These are phyloP conservation scores for Diaperis boleti DNA, from an alignment of 2,888 invertebrate genomes.

Conservation along the genomic window DNA sequence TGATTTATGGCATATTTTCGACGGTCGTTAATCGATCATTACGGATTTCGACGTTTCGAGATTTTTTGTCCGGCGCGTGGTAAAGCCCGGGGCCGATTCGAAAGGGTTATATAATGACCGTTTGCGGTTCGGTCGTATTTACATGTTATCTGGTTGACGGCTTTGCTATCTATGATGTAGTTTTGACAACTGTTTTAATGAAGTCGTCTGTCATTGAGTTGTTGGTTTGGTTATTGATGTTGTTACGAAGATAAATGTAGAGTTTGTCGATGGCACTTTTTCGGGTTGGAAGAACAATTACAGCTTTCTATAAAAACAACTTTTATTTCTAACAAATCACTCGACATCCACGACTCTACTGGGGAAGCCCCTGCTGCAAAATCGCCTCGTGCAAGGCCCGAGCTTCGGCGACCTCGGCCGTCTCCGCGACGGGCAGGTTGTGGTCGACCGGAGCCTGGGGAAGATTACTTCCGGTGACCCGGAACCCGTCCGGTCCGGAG, in stretches of 20 bases:
- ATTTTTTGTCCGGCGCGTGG: not conserved
- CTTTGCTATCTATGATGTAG: too few relatives aligned
- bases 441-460: constrained; percentile 46
- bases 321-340: not conserved
- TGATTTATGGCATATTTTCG: constrained; percentile 28
- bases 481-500: constrained; percentile 48
- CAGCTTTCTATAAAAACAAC: too few relatives aligned
- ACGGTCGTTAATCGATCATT: constrained; percentile 21
- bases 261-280: too few relatives aligned
- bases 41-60: constrained; percentile 11
- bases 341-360: not conserved
- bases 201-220: too few relatives aligned
- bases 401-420: constrained; percentile 1
- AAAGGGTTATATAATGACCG: too few relatives aligned
- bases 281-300: too few relatives aligned
- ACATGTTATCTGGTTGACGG: too few relatives aligned
- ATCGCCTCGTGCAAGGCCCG: not conserved
- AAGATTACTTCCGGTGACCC: constrained; percentile 43
- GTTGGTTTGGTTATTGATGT: too few relatives aligned
- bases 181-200: too few relatives aligned
- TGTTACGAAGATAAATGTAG: too few relatives aligned
- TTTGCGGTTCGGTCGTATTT: too few relatives aligned
- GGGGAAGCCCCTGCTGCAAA: constrained; percentile 1
- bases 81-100: too few relatives aligned
- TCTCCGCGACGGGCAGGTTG: constrained; percentile 6